Evolutionary conservation across 2,888 invertebrate species (phyloP).

Genomic region (Graphium colonna): DNA sequence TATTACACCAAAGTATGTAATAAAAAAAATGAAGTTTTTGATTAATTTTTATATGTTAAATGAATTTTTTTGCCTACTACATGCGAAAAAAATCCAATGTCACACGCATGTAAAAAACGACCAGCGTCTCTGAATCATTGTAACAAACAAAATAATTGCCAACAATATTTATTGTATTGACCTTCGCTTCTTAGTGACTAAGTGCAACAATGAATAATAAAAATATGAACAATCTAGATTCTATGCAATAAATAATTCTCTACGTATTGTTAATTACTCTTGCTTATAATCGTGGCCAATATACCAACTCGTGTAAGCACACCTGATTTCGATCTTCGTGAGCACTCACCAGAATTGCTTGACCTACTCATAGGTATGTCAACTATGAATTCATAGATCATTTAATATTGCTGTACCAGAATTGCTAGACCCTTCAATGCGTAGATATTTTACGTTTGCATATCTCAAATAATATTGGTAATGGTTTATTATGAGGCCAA

Average conservation of each 20-base stretch:
- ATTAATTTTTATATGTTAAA: too few relatives aligned
- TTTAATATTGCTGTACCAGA: constrained; percentile 22
- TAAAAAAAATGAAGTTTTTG: too few relatives aligned
- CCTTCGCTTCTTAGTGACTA: constrained; percentile 9
- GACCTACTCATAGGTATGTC: constrained; percentile 23
- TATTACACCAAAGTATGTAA: too few relatives aligned
- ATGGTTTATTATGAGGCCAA: background rate
- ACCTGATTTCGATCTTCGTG: constrained; percentile 38
- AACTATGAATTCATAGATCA: constrained; percentile 25
- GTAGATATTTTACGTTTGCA: background rate
- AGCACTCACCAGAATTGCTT: constrained; percentile 27
- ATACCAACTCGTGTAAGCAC: constrained; percentile 39
- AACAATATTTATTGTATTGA: background rate
- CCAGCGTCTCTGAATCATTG: constrained; percentile 4
- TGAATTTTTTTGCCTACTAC: too few relatives aligned
- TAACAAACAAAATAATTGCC: background rate
- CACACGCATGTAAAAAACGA: background rate
- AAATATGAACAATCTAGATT: background rate
- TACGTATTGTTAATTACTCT: constrained; percentile 5
- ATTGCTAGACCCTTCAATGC: constrained; percentile 1
- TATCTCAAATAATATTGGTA: background rate
- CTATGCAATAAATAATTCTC: background rate
- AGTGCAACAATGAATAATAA: constrained; percentile 6
- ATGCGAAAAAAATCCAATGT: constrained; percentile 6
- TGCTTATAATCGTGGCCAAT: constrained; percentile 31